These are phyloP conservation scores for Hermaeophaga mercurialis DNA, from an alignment of 2,888 invertebrate genomes.

Conservation along the genomic window DNA sequence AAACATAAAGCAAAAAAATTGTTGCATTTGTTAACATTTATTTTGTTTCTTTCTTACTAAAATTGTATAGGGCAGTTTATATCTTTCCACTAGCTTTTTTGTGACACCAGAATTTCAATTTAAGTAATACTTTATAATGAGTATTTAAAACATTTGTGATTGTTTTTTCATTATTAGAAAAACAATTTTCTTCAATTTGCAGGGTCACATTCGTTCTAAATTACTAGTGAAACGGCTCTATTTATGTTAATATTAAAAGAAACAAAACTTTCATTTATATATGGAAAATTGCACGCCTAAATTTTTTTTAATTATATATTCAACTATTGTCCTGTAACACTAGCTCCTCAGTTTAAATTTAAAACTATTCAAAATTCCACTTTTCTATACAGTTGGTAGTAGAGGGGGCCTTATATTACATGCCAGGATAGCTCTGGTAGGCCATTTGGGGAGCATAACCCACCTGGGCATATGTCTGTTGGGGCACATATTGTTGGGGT, in stretches of 20 bases:
- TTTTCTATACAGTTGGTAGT: slow-evolving; percentile 28
- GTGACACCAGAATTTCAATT: background rate
- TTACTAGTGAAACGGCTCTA: background rate
- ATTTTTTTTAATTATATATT: slow-evolving; percentile 13
- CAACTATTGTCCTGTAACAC: slow-evolving; percentile 26
- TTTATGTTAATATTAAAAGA: too few relatives aligned
- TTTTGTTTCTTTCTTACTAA: background rate
- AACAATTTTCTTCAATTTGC: too few relatives aligned
- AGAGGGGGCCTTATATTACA: slow-evolving; percentile 56
- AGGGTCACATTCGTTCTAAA: too few relatives aligned
- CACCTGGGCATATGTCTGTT: slow-evolving; percentile 62
- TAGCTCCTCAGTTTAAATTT: slow-evolving; percentile 18
- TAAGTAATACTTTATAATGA: background rate
- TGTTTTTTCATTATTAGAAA: too few relatives aligned
- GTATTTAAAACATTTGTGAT: too few relatives aligned
- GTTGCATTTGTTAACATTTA: background rate
- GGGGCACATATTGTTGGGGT: slow-evolving; percentile 56
- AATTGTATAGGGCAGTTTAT: background rate
- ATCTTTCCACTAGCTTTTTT: background rate
- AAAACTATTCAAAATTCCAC: slow-evolving; percentile 27
- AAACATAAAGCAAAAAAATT: background rate
- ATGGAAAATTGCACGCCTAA: slow-evolving; percentile 3
- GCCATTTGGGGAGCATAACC: slow-evolving; percentile 62
- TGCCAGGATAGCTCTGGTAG: slow-evolving; percentile 68
- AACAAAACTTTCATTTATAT: background rate